phyloP scores from a whole-genome alignment of 2,113 vertebrate species.

The Myotis lucifugus region DNA sequence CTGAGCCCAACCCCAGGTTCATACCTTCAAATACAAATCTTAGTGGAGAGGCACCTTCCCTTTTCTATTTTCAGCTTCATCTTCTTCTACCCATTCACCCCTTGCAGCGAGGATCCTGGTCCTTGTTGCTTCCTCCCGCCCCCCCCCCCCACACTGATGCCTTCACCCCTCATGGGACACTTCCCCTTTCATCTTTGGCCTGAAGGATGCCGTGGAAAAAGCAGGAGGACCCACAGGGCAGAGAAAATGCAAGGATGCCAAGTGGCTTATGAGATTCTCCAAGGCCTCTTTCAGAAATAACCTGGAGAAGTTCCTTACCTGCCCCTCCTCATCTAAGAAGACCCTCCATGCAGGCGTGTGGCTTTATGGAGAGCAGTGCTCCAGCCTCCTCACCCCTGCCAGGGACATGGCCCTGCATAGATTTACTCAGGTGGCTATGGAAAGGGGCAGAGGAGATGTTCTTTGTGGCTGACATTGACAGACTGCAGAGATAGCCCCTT shows the following conservation, averaged over 20 bases:
- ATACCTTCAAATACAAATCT: neutral
- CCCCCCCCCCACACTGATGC: neutral
- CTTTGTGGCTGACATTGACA: no score
- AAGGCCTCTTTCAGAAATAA: neutral
- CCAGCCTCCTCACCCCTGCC: no score
- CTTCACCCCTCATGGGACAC: no score
- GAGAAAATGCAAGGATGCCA: neutral
- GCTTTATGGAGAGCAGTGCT: no score
- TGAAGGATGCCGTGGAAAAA: neutral
- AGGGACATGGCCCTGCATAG: no score
- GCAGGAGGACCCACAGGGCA: neutral
- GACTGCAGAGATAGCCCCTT: no score
- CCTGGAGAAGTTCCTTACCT: no score
- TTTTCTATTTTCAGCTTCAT: neutral
- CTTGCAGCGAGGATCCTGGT: neutral
- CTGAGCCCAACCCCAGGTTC: neutral
- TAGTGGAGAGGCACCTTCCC: no score
- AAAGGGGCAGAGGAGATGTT: no score
- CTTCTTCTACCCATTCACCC: neutral
- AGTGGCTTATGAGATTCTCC: neutral
- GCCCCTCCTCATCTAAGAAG: no score
- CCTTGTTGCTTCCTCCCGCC: neutral
- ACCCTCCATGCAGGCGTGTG: no score
- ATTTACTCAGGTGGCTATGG: no score
- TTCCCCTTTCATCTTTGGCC: neutral